A percentile compares a stretch with the other conserved stretches of the same genome.
Conservation (phyloP, 92 coral and sea anemone genomes). For the Chrysogorgia sp. region DNA sequence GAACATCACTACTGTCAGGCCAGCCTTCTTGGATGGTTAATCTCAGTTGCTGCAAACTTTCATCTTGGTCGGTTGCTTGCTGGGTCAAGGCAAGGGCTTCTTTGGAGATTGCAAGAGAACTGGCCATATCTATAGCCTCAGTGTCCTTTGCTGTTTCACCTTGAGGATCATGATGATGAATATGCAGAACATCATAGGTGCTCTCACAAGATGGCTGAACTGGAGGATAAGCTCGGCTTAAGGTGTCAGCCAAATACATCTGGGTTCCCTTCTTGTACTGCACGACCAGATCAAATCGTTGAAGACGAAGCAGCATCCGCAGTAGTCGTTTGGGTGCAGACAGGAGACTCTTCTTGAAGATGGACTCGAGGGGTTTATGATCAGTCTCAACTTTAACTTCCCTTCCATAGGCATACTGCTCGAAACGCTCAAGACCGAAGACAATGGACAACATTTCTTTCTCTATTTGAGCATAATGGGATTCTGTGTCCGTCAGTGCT, state of each 20-base stretch:
- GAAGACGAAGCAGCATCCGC: slow-evolving; percentile 38
- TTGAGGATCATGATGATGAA: neutral
- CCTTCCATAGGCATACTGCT: slow-evolving; percentile 35
- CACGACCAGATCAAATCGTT: slow-evolving; percentile 41
- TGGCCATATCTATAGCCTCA: slow-evolving; percentile 43
- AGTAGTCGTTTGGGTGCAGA: slow-evolving; percentile 42
- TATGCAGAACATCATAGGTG: neutral
- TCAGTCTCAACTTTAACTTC: slow-evolving; percentile 28
- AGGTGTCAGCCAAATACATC: slow-evolving; percentile 44
- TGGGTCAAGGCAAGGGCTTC: slow-evolving; percentile 37
- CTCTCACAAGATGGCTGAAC: neutral
- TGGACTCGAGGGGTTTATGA: slow-evolving; percentile 40
- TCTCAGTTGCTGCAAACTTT: slow-evolving; percentile 23
- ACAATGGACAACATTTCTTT: slow-evolving; percentile 36
- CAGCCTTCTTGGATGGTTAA: slow-evolving; percentile 44
- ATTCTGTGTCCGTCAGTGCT: slow-evolving; percentile 29
- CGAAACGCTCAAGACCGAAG: slow-evolving; percentile 32
- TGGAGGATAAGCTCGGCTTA: slow-evolving; percentile 40
- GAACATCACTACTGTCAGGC: slow-evolving; percentile 34
- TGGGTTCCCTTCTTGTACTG: slow-evolving; percentile 52
- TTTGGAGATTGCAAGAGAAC: slow-evolving; percentile 34
- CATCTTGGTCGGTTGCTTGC: slow-evolving; percentile 39
- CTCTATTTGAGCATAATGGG: slow-evolving; percentile 30
- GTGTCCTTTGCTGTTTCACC: slow-evolving; percentile 42
- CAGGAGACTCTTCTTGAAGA: slow-evolving; percentile 39